phyloP scores from a whole-genome alignment of 1,140 invertebrate species.

The Lepidurus couesii region DNA sequence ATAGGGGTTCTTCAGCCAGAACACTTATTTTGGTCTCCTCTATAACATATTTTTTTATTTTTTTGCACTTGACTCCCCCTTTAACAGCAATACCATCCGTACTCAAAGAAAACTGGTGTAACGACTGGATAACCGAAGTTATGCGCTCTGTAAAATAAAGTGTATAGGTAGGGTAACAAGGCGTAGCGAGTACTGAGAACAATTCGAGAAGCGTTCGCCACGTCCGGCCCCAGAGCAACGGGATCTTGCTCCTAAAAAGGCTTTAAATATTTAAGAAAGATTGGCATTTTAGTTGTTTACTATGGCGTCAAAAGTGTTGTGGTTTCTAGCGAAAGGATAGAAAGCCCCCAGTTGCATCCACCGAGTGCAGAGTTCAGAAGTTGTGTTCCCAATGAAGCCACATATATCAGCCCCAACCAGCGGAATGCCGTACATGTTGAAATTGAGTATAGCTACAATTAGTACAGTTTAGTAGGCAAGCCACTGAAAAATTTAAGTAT shows the following conservation, averaged over 20 bases:
- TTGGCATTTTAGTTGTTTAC: slow-evolving; percentile 47
- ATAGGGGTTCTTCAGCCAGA: too few species aligned
- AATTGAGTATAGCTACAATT: slow-evolving; percentile 59
- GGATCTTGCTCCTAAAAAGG: slow-evolving; percentile 68
- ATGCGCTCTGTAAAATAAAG: slow-evolving; percentile 69
- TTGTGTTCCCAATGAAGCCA: slow-evolving; percentile 75
- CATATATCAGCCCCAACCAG: slow-evolving; percentile 86
- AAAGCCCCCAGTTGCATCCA: slow-evolving; percentile 82
- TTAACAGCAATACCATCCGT: slow-evolving; percentile 38
- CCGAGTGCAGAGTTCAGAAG: slow-evolving; percentile 61
- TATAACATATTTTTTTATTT: too few species aligned
- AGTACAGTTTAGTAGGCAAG: background rate
- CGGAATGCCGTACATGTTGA: slow-evolving; percentile 76
- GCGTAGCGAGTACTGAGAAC: slow-evolving; percentile 63
- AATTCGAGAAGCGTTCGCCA: slow-evolving; percentile 56
- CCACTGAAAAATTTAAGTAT: background rate
- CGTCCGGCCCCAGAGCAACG: slow-evolving; percentile 59
- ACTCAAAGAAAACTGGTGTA: slow-evolving; percentile 75
- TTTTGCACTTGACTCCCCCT: too few species aligned
- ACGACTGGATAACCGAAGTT: slow-evolving; percentile 63
- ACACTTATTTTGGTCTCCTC: too few species aligned
- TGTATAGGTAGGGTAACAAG: slow-evolving; percentile 75
- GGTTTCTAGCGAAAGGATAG: slow-evolving; percentile 81
- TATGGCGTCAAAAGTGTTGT: slow-evolving; percentile 66
- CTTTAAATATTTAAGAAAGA: background rate